These are phyloP conservation scores for Drosophila tanythrix DNA, from an alignment of 2,888 invertebrate species.

Conservation along the genomic window DNA sequence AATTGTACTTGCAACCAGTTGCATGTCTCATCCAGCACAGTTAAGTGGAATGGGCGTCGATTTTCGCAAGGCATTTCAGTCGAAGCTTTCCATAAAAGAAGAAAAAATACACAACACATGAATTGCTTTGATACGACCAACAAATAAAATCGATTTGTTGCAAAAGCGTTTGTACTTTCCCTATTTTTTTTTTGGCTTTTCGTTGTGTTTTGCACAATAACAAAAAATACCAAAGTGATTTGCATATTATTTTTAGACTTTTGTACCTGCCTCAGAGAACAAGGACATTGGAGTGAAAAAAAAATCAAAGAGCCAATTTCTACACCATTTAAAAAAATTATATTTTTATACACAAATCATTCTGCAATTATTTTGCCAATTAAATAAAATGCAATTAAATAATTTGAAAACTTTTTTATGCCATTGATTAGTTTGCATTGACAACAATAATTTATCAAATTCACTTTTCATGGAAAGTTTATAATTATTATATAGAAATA, in stretches of 20 bases:
- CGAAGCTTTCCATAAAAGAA: conserved; percentile 28
- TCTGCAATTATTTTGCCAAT: background rate
- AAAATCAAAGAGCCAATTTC: conserved; percentile 5
- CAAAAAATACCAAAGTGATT: conserved; percentile 63
- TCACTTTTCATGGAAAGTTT: background rate
- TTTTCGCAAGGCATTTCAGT: conserved; percentile 23
- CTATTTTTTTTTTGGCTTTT: conserved; percentile 4
- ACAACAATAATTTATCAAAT: background rate
- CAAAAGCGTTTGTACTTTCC: conserved; percentile 11
- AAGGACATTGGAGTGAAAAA: background rate
- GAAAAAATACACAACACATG: conserved; percentile 37
- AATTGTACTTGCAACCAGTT: conserved; percentile 65
- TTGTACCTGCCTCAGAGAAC: conserved; percentile 16
- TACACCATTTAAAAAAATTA: background rate
- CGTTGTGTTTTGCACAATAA: conserved; percentile 11
- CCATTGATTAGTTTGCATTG: background rate
- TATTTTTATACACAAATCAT: background rate
- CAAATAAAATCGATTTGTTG: conserved; percentile 63
- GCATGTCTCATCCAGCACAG: conserved; percentile 43
- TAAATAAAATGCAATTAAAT: background rate
- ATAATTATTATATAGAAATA: background rate
- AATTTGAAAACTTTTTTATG: background rate
- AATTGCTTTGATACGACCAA: conserved; percentile 52
- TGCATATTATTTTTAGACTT: conserved; percentile 71
- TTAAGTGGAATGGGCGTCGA: conserved; percentile 35